These are phyloP conservation scores for Asteroscopus sphinx DNA, from an alignment of 2,888 invertebrate species.

Conservation along the genomic window DNA sequence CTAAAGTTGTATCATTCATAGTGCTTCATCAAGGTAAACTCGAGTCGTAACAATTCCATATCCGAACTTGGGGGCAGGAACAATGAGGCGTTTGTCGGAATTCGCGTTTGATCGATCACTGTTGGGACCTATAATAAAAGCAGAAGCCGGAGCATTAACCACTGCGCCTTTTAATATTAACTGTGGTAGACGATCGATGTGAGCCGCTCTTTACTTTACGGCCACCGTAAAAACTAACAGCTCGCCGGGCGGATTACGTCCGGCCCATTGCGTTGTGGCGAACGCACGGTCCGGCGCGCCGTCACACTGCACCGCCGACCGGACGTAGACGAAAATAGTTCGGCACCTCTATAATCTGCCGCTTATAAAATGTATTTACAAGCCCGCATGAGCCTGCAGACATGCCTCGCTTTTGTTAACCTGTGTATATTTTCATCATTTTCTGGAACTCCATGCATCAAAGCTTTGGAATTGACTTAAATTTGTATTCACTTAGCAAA, in stretches of 20 bases:
- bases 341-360: constrained; percentile 34
- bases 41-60: constrained; percentile 60
- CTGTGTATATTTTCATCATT: background rate
- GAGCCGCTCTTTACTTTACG: constrained; percentile 77
- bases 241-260: constrained; percentile 74
- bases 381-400: background rate
- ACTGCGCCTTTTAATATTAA: constrained; percentile 75
- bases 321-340: constrained; percentile 57
- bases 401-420: constrained; percentile 1
- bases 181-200: constrained; percentile 71
- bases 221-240: constrained; percentile 82
- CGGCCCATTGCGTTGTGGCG: constrained; percentile 75
- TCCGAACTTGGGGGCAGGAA: constrained; percentile 62
- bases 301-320: constrained; percentile 55
- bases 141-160: constrained; percentile 62
- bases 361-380: constrained; percentile 16
- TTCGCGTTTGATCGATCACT: constrained; percentile 71
- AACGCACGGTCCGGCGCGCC: constrained; percentile 63
- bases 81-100: constrained; percentile 67
- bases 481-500: background rate
- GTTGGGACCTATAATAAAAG: constrained; percentile 62
- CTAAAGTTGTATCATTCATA: constrained; percentile 66
- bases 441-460: background rate
- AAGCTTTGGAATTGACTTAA: too few relatives aligned
- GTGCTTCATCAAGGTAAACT: constrained; percentile 73